Base-by-base conservation (phyloP, 2,797 vertebrate species). In the Orestias chungarensis region DNA sequence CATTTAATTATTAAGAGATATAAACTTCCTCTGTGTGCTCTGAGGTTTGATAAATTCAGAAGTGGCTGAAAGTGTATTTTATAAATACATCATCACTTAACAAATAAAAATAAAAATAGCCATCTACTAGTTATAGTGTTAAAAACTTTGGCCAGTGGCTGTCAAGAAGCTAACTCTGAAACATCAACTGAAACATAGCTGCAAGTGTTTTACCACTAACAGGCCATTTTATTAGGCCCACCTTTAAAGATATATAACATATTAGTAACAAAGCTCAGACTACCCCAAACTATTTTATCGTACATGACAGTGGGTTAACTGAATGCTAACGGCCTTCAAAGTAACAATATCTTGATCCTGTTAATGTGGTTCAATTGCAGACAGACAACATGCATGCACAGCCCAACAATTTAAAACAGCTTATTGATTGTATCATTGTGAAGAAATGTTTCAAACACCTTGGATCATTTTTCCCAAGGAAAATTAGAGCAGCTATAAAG, bases 1-100 rank as follows among this genome's bases (percentile, higher is more conserved):
- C 78, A 77, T 87, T 85, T 81, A 80, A 90, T 87, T 90, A 77
- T 82, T 80, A 71, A 70, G 68, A 87, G 42, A 66, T 71, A 79
- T 70, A 79, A 70, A 64, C 77, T 75, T 72, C 12, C 25, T 64
- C 64, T 6, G 4, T 47, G 62, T 66, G 71, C 18, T 64, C 70
- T 76, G 57, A 42, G 43, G 46, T 71, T 71, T 78, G 89, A 82
- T 70, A 72, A 84, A 82, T 81, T 73, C 50, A 40, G 59, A 87
- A 70, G 61, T 54, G 70, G 46, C 62, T 61, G 52, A 81, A 84
- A 86, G 29, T 71, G 61, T 33, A 65, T 66, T 81, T 71, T 70
- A 80, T 83, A 76, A 83, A 88, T 64, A 57, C 77, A 76, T 35
- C 55, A 62, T 64, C 46, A 31, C 69, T 38, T 68, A 29, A 74